Evolutionary conservation across 2,113 vertebrate genomes (phyloP).

Genomic region (Acinonyx jubatus): DNA sequence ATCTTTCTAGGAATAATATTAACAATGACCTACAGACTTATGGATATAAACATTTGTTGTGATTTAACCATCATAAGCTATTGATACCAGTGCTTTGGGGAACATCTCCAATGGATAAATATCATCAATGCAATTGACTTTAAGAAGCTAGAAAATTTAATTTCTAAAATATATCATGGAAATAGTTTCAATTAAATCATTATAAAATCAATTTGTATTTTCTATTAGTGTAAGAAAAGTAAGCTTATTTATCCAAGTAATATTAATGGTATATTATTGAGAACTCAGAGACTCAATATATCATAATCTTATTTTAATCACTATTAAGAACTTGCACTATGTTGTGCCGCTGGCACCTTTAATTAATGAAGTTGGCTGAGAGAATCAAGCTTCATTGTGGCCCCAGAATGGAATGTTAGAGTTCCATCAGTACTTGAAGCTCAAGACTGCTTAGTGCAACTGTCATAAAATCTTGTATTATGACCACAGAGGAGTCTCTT

Average conservation of each 20-base stretch:
- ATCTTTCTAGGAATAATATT: background rate
- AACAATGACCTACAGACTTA: background rate
- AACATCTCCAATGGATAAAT: background rate
- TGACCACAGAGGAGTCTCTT: background rate
- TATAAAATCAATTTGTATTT: background rate
- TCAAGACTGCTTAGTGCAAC: background rate
- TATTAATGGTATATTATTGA: background rate
- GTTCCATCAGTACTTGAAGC: background rate
- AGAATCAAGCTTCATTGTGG: background rate
- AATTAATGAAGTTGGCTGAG: background rate
- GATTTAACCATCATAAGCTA: background rate
- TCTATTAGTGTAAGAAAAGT: background rate
- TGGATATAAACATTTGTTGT: background rate
- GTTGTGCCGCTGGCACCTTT: background rate
- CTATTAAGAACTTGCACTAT: background rate
- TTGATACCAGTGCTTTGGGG: background rate
- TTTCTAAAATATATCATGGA: background rate
- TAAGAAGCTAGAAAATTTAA: background rate
- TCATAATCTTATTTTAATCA: background rate
- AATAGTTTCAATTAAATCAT: background rate
- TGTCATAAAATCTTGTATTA: background rate
- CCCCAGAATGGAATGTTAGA: background rate
- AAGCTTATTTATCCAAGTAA: background rate
- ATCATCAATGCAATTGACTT: background rate
- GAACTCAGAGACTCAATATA: background rate